Percentiles rank a stretch among this genome's conserved stretches.
Evolutionary conservation across 2,113 vertebrate species (phyloP).

Genomic region (Gallinago paraguaiae): DNA sequence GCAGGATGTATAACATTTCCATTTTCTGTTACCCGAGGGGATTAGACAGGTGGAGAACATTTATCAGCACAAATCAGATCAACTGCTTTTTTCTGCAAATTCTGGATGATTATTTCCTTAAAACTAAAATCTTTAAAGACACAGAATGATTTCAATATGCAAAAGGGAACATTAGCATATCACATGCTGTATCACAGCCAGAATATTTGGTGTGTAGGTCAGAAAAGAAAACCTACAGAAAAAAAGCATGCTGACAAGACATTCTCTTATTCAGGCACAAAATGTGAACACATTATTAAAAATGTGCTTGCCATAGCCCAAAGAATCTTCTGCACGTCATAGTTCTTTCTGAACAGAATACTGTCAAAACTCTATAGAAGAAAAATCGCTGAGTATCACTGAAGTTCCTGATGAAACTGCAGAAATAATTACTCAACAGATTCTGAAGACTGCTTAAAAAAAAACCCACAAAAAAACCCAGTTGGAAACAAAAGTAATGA

Average conservation of each 20-base stretch:
- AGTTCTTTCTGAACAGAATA: background rate
- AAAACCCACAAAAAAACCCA: background rate
- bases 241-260: background rate
- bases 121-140: background rate
- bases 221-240: background rate
- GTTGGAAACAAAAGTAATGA: background rate
- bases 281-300: background rate
- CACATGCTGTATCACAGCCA: background rate
- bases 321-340: background rate
- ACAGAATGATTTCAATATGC: background rate
- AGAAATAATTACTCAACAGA: background rate
- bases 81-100: fast-evolving
- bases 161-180: background rate
- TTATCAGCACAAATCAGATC: background rate
- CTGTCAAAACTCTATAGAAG: background rate
- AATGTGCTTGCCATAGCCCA: background rate
- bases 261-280: background rate
- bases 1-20: background rate
- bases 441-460: background rate
- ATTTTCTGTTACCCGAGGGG: background rate
- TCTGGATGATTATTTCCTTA: background rate
- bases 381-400: background rate
- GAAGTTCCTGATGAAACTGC: background rate
- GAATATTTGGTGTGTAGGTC: background rate
- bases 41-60: background rate